phyloP scores from a whole-genome alignment of 1,140 invertebrate species.

The Agrilus planipennis region DNA sequence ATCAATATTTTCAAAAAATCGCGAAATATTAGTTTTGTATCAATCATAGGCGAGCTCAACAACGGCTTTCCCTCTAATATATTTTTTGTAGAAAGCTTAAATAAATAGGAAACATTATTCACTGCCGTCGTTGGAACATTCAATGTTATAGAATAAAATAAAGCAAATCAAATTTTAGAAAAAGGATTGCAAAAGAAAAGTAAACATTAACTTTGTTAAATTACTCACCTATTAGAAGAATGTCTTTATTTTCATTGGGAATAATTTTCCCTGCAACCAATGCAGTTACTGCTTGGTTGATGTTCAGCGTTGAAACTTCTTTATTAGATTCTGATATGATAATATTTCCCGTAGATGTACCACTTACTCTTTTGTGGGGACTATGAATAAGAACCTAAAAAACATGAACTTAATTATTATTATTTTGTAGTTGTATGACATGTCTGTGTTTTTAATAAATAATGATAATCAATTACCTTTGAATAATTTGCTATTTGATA shows the following conservation, averaged over 20 bases:
- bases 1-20: too few species aligned
- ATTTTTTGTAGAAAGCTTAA: too few species aligned
- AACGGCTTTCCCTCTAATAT: too few species aligned
- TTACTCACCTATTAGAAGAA: conserved; percentile 60
- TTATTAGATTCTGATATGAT: conserved; percentile 45
- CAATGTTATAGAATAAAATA: too few species aligned
- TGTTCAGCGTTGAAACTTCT: conserved; percentile 65
- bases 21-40: too few species aligned
- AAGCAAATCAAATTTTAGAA: too few species aligned
- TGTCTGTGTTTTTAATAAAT: too few species aligned
- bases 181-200: too few species aligned
- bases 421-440: conserved; percentile 6
- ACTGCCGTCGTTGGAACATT: too few species aligned
- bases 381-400: conserved; percentile 72
- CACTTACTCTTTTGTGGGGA: conserved; percentile 46
- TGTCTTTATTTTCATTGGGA: conserved; percentile 56
- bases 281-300: conserved; percentile 67
- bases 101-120: too few species aligned
- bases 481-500: not conserved
- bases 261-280: conserved; percentile 54
- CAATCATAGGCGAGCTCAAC: too few species aligned
- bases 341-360: conserved; percentile 43
- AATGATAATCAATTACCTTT: not conserved
- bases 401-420: conserved; percentile 6
- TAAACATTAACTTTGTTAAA: too few species aligned